Percentiles rank a stretch among this genome's conserved stretches.
phyloP scores from a whole-genome alignment of 2,888 invertebrate species.

The Drosophila kuntzei region DNA sequence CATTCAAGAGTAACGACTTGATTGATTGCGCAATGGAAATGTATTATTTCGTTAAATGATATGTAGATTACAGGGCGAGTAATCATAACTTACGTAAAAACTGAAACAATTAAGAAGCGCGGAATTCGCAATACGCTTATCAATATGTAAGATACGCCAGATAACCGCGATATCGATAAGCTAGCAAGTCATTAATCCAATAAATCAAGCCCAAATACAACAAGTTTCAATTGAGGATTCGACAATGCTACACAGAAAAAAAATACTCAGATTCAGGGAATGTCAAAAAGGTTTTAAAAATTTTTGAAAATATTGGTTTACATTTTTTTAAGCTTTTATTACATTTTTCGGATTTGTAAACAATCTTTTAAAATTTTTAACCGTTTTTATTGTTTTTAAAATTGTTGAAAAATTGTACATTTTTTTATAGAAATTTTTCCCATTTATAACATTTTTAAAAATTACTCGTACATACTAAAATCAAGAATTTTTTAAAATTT shows the following conservation, averaged over 20 bases:
- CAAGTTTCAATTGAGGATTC: conserved; percentile 1
- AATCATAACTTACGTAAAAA: neutral
- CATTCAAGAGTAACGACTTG: too few species aligned
- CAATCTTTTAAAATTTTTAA: too few species aligned
- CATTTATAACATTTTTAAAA: too few species aligned
- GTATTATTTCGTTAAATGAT: neutral
- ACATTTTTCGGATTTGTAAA: too few species aligned
- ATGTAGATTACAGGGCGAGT: neutral
- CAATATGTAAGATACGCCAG: conserved; percentile 10
- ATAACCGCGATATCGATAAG: conserved; percentile 19
- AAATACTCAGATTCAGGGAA: neutral
- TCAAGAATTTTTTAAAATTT: too few species aligned
- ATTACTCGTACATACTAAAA: too few species aligned
- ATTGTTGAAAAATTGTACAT: too few species aligned
- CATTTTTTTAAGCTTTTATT: too few species aligned
- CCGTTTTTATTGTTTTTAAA: too few species aligned
- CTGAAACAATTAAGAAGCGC: conserved; percentile 2
- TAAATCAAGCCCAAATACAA: conserved; percentile 11
- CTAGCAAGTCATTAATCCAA: conserved; percentile 13
- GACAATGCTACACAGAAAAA: neutral
- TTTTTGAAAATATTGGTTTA: too few species aligned
- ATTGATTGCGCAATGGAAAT: neutral
- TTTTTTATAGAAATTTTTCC: too few species aligned
- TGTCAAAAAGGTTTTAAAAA: too few species aligned
- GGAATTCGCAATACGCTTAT: conserved; percentile 16